Evolutionary conservation across 2,113 vertebrate genomes (phyloP).

Genomic region (Heptranchias perlo): DNA sequence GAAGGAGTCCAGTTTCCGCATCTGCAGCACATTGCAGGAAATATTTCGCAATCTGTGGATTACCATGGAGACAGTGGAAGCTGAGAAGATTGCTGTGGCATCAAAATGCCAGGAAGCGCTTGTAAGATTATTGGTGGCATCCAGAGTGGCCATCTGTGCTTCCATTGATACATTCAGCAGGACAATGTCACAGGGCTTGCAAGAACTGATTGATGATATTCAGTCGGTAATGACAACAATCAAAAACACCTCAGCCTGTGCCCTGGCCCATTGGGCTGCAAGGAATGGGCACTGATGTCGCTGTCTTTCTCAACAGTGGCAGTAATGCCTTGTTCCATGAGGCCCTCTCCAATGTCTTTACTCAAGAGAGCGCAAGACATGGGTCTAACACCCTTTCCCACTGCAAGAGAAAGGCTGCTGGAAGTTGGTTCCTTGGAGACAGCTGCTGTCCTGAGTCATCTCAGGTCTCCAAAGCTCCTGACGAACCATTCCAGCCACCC

Average conservation of each 20-base stretch:
- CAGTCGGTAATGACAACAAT: background rate
- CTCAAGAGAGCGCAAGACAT: background rate
- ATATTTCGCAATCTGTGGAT: background rate
- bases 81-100: background rate
- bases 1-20: background rate
- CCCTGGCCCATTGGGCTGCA: background rate
- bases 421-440: background rate
- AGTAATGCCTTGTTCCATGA: background rate
- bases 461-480: too few species aligned
- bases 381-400: too few species aligned
- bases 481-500: too few species aligned
- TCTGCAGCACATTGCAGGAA: background rate
- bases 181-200: background rate
- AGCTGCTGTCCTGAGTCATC: background rate
- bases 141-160: background rate
- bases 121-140: background rate
- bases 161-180: background rate
- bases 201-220: background rate
- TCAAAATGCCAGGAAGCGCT: background rate
- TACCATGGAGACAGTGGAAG: background rate
- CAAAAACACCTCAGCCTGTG: background rate
- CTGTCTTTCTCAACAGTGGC: background rate
- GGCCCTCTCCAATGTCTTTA: background rate
- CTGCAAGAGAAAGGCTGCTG: background rate
- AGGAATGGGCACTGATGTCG: background rate